Base-by-base conservation (phyloP, 2,888 invertebrate genomes). In the Hyposoter dolosus region DNA sequence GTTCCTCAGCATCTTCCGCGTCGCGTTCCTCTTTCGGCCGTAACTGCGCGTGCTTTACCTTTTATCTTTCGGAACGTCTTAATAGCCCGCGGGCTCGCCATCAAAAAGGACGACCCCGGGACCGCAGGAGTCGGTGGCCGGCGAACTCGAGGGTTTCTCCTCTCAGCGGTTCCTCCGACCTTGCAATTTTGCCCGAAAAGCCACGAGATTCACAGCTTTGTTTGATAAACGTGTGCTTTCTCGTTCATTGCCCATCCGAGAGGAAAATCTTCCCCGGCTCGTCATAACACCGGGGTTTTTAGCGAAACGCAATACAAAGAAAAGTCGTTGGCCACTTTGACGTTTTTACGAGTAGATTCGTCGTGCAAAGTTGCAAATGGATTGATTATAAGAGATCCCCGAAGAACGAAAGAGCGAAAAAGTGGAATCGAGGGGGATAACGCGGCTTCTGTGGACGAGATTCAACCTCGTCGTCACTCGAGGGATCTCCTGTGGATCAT, bases 61-160 rank as follows among this genome's bases (percentile, higher is more conserved):
- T 92, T 92, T 91, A 91, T 91, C 90, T 89, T 88, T 63, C 63
- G 65, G 88, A 90, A 92, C 90, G 92, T 91, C 91, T 92, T 91
- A 91, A 92, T 92, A 92, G 91, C 90, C 86, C 84, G 74, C 85
- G 83, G 85, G 47, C 82, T 82, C 74, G 65, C 80, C 71, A 80
- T 50, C 63, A 65, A 80, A 80, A 80, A 65, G 35, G 60, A 79
- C 56, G 47, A 77, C 35, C 56, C 35, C 56, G 17, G 19, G 47
- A 69, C 23, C 45, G 47, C 28, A 50, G 60, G 74, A 23, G 40
- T 60, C 28, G 74, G 23, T 43, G 69, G 45, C 56, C 72, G 12
- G n/a, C 19, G 40, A 47, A 43, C 28, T 28, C n/a, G 47, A n/a
- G 47, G 32, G 47, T 65, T 63, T 50, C 50, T 12, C 66, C 32